Percentiles rank a stretch among this genome's conserved stretches.
These are phyloP conservation scores for Copidosoma aretas DNA, from an alignment of 2,888 invertebrate genomes.

Conservation along the genomic window DNA sequence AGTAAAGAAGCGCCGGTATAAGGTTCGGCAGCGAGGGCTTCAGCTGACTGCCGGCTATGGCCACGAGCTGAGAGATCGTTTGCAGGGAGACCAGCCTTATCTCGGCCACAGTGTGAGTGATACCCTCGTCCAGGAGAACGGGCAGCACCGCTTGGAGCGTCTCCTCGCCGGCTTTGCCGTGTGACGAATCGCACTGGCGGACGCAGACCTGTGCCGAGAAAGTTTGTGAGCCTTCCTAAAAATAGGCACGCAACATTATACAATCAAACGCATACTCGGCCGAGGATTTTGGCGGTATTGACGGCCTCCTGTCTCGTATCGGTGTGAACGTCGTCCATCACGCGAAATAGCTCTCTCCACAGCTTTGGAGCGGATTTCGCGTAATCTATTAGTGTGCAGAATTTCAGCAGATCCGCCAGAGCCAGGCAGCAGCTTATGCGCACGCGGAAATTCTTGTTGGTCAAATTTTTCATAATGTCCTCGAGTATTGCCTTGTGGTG, in stretches of 20 bases:
- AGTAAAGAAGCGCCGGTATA: slow-evolving; percentile 83
- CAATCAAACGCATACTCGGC: slow-evolving; percentile 68
- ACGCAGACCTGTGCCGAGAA: slow-evolving; percentile 70
- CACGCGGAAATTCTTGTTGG: slow-evolving; percentile 85
- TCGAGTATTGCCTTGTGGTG: slow-evolving; percentile 81
- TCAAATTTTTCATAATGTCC: slow-evolving; percentile 82
- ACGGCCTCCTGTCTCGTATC: slow-evolving; percentile 79
- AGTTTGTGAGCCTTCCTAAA: slow-evolving; percentile 6
- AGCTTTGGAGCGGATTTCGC: slow-evolving; percentile 65
- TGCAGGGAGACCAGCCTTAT: slow-evolving; percentile 82
- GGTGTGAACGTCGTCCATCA: slow-evolving; percentile 95
- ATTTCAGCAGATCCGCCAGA: slow-evolving; percentile 77
- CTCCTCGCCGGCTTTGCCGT: slow-evolving; percentile 77
- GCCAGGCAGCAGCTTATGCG: slow-evolving; percentile 91
- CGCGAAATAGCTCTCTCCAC: slow-evolving; percentile 85
- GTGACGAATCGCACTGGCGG: slow-evolving; percentile 71
- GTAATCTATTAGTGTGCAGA: slow-evolving; percentile 58
- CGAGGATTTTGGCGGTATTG: slow-evolving; percentile 73
- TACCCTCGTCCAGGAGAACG: slow-evolving; percentile 79
- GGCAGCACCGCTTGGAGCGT: slow-evolving; percentile 80
- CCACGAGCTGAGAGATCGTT: slow-evolving; percentile 85
- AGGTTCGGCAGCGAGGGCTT: slow-evolving; percentile 82
- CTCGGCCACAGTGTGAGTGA: slow-evolving; percentile 79
- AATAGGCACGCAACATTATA: slow-evolving; percentile 12
- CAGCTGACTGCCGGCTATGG: slow-evolving; percentile 78